A percentile compares a stretch with the other conserved stretches of the same genome.
Conservation (phyloP, 2,888 invertebrate species). For the Scaptomyza parva region DNA sequence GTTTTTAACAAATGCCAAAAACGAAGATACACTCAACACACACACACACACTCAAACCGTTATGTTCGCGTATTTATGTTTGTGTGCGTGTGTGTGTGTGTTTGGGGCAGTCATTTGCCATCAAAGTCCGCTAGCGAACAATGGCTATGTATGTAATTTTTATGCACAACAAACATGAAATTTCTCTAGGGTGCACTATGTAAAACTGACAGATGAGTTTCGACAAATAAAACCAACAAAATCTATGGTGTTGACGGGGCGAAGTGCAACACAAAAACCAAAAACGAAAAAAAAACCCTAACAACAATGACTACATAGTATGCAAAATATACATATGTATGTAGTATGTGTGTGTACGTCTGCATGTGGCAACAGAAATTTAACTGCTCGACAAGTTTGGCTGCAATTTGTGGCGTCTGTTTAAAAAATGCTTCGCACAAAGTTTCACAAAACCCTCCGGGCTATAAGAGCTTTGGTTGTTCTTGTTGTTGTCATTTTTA, state of each 20-base stretch:
- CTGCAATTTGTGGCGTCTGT: slow-evolving; percentile 72
- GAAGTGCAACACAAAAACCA: slow-evolving; percentile 25
- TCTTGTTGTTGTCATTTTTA: slow-evolving; percentile 34
- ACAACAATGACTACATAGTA: slow-evolving; percentile 36
- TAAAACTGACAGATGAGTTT: slow-evolving; percentile 76
- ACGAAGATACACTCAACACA: slow-evolving; percentile 32
- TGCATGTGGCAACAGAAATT: slow-evolving; percentile 54
- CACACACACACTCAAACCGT: slow-evolving; percentile 4
- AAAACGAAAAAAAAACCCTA: not conserved
- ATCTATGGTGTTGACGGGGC: slow-evolving; percentile 53
- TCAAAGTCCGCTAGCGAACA: slow-evolving; percentile 72
- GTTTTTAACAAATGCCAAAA: slow-evolving; percentile 75
- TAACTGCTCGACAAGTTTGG: slow-evolving; percentile 60
- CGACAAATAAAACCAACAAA: slow-evolving; percentile 40
- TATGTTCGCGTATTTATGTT: slow-evolving; percentile 13
- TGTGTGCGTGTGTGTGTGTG: slow-evolving; percentile 20
- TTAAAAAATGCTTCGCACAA: slow-evolving; percentile 54
- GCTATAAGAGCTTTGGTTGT: slow-evolving; percentile 22
- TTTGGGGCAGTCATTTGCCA: slow-evolving; percentile 64
- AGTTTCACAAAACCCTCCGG: slow-evolving; percentile 49
- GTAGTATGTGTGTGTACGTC: slow-evolving; percentile 21
- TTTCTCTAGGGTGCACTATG: slow-evolving; percentile 77
- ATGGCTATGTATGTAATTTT: slow-evolving; percentile 72
- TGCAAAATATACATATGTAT: slow-evolving; percentile 22
- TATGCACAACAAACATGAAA: slow-evolving; percentile 75